Evolutionary conservation across 2,113 vertebrate species (phyloP).

Genomic region (Sceloporus tristichus): DNA sequence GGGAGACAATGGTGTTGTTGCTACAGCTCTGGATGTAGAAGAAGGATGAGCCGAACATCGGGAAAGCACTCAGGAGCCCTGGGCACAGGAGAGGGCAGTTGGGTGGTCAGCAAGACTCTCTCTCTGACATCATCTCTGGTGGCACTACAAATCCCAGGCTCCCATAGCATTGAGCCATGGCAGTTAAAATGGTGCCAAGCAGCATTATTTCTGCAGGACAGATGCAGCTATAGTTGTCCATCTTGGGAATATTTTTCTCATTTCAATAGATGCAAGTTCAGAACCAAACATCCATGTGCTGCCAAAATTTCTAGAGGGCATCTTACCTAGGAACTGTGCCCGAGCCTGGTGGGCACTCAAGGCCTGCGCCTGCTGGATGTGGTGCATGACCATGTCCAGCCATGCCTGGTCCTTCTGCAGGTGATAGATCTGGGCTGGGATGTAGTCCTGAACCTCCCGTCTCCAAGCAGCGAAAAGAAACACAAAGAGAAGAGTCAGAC

Average conservation of each 20-base stretch:
- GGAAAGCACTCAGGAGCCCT: slow-evolving; percentile 93
- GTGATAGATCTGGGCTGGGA: slow-evolving; percentile 86
- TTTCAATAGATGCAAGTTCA: neutral
- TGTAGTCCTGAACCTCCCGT: slow-evolving; percentile 88
- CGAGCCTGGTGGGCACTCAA: slow-evolving; percentile 93
- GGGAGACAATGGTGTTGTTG: slow-evolving; percentile 82
- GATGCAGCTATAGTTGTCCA: too few relatives aligned
- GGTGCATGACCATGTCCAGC: slow-evolving; percentile 88
- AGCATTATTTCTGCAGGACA: too few relatives aligned
- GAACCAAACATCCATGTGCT: neutral
- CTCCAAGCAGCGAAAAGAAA: slow-evolving; percentile 69
- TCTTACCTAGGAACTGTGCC: slow-evolving; percentile 93
- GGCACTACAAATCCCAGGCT: too few relatives aligned
- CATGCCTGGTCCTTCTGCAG: slow-evolving; percentile 84
- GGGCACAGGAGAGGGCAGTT: fast-evolving
- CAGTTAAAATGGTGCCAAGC: too few relatives aligned
- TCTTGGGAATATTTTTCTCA: neutral
- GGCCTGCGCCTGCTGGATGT: slow-evolving; percentile 89
- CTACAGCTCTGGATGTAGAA: slow-evolving; percentile 97
- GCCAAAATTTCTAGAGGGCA: neutral
- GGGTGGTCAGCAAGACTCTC: too few relatives aligned
- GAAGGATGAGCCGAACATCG: slow-evolving; percentile 97
- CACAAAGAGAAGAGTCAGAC: fast-evolving
- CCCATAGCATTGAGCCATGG: too few relatives aligned
- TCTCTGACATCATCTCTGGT: too few relatives aligned